phyloP scores from a whole-genome alignment of 1,140 invertebrate genomes.

The Brachionus paranguensis region DNA sequence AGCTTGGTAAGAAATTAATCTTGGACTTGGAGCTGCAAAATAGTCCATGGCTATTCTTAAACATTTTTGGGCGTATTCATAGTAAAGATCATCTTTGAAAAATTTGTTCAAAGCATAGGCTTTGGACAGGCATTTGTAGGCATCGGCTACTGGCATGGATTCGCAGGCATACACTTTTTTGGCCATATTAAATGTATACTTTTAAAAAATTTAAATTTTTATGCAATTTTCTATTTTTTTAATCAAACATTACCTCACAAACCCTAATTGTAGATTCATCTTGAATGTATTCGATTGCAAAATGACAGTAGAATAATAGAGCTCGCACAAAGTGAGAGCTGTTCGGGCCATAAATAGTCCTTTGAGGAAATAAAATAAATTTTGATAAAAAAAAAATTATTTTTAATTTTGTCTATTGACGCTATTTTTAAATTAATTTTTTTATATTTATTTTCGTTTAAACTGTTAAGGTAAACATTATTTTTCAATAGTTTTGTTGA shows the following conservation, averaged over 20 bases:
- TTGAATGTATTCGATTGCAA: conserved; percentile 22
- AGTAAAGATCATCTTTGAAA: conserved; percentile 26
- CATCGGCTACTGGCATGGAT: neutral
- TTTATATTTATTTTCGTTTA: too few relatives aligned
- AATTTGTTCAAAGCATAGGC: neutral
- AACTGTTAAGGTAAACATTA: too few relatives aligned
- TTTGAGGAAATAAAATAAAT: neutral
- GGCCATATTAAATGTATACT: conserved; percentile 25
- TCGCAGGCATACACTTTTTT: conserved; percentile 28
- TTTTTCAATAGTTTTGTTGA: too few relatives aligned
- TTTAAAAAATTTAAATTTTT: neutral
- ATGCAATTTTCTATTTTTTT: neutral
- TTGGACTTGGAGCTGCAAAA: neutral
- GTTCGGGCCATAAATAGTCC: neutral
- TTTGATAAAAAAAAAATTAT: too few relatives aligned
- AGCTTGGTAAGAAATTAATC: neutral
- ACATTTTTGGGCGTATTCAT: conserved; percentile 16
- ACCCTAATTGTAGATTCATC: neutral
- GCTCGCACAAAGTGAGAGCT: conserved; percentile 18
- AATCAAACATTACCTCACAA: neutral
- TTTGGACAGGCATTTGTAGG: conserved; percentile 13
- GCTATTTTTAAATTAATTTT: too few relatives aligned
- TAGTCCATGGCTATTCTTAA: conserved; percentile 19
- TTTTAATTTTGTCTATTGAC: neutral
- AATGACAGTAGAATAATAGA: conserved; percentile 3